Conservation (phyloP, 2,113 vertebrate species). For the Symphodus melops region DNA sequence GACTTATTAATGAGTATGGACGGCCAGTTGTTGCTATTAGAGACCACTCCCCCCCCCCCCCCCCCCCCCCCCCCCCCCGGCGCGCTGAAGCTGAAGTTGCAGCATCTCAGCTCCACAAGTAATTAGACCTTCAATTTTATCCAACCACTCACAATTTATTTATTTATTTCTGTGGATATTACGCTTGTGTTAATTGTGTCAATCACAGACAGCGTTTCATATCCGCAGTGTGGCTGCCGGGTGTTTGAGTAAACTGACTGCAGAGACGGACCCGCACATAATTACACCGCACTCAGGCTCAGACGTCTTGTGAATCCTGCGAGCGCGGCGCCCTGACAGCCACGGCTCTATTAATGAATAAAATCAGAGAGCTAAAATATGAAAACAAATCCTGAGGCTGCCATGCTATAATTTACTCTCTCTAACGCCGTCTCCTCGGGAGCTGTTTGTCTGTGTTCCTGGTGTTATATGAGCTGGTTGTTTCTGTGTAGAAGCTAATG, state of each 20-base stretch:
- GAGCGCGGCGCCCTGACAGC: not conserved
- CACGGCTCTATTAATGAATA: slow-evolving; percentile 3
- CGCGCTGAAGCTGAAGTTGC: not conserved
- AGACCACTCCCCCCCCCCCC: not conserved
- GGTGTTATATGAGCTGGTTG: slow-evolving; percentile 35
- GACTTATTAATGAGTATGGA: too few species aligned
- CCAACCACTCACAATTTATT: slow-evolving; percentile 11
- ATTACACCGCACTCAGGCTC: not conserved
- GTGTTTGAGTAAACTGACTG: slow-evolving; percentile 5
- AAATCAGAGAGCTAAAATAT: slow-evolving; percentile 14
- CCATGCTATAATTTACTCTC: slow-evolving; percentile 20
- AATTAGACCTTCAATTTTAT: not conserved
- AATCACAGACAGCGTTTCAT: slow-evolving; percentile 10
- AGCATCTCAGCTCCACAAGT: not conserved
- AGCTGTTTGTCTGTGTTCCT: slow-evolving; percentile 27
- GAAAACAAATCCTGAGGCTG: slow-evolving; percentile 42
- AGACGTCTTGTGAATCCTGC: slow-evolving; percentile 21
- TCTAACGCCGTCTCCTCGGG: slow-evolving; percentile 32
- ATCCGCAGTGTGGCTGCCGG: slow-evolving; percentile 1
- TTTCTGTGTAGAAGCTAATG: slow-evolving; percentile 50
- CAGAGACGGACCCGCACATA: not conserved
- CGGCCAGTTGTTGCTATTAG: not conserved
- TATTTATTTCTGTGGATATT: not conserved
- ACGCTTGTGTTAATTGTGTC: slow-evolving; percentile 22
- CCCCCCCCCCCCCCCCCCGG: too few species aligned